Base-by-base conservation (phyloP, 2,113 vertebrate species). In the Aptenodytes forsteri region DNA sequence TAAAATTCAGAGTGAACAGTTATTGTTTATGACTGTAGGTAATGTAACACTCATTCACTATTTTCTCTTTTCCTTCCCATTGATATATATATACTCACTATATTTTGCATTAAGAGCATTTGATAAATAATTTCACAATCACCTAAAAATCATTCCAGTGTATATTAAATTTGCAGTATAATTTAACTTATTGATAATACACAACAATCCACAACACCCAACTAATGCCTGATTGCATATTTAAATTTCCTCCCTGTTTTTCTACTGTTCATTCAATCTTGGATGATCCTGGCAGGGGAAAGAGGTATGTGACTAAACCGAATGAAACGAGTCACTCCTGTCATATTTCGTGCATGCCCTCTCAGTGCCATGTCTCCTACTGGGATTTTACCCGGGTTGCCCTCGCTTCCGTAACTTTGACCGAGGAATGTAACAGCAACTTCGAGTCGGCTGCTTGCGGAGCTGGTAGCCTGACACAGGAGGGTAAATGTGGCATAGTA, bases 261-360 rank as follows among this genome's bases (percentile, higher is more conserved):
- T 98, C 98, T 98, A 99, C 98, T 98, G 97, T 99, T 99, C 98
- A 97, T 98, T 98, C 99, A 98, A 98, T 98, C 98, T 98, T 98
- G 99, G 98, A 99, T 99, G 99, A 98, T 98, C 98, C 98, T 98
- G 98, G 98, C 99, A 99, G 99, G 99, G 99, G 97, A 99, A 99
- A 99, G 99, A 99, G 99, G 99, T 99, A 99, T 98, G 99, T 99
- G 99, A 98, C 96, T 95, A 97, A 98, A 97, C 95, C 95, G 97
- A 99, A 98, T 98, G 97, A 98, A 94, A 98, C 94, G 97, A 98
- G 98, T 98, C 98, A 98, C 97, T 98, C 97, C 98, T 98, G 95
- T 98, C 98, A 98, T 98, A 98, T 97, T 98, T 93, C 98, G 98
- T 99, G 99, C 99, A 99, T 99, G 99, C 97, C 97, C 98, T 97